Percentiles rank a stretch among this genome's conserved stretches.
Conservation (phyloP, 2,888 invertebrate genomes). For the Palloptera scutellata region DNA sequence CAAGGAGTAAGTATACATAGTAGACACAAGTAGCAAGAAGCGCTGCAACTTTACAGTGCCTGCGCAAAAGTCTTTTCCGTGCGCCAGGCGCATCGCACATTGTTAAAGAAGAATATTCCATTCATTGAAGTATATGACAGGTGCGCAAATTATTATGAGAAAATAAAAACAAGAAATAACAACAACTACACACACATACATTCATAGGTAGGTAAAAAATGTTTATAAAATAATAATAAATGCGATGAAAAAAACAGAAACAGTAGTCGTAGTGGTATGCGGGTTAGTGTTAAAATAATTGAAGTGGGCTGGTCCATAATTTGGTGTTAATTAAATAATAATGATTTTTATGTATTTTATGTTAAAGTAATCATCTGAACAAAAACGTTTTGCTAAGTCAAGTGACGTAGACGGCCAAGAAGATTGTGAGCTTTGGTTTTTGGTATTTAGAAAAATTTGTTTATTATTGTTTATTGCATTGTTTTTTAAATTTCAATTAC, state of each 20-base stretch:
- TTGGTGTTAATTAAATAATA: constrained; percentile 11
- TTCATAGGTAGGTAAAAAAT: background rate
- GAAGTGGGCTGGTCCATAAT: constrained; percentile 10
- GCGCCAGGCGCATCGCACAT: too few relatives aligned
- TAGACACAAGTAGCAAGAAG: background rate
- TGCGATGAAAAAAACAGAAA: background rate
- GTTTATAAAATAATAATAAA: background rate
- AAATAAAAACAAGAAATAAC: background rate
- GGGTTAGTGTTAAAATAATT: constrained; percentile 10
- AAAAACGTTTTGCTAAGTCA: background rate
- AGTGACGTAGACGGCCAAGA: too few relatives aligned
- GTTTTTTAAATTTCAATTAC: too few relatives aligned
- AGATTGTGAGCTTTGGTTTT: too few relatives aligned
- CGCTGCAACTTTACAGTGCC: background rate
- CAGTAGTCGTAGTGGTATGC: background rate
- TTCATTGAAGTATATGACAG: too few relatives aligned
- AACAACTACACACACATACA: background rate
- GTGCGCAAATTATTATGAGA: too few relatives aligned
- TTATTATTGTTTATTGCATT: too few relatives aligned
- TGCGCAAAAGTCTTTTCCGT: background rate
- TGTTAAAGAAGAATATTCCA: too few relatives aligned
- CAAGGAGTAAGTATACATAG: background rate
- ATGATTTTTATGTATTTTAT: constrained; percentile 9
- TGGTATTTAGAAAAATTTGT: too few relatives aligned
- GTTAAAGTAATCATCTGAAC: constrained; percentile 1